A percentile compares a stretch with the other conserved stretches of the same genome.
phyloP scores from a whole-genome alignment of 2,797 vertebrate species.

The Hafferia zeledoni region DNA sequence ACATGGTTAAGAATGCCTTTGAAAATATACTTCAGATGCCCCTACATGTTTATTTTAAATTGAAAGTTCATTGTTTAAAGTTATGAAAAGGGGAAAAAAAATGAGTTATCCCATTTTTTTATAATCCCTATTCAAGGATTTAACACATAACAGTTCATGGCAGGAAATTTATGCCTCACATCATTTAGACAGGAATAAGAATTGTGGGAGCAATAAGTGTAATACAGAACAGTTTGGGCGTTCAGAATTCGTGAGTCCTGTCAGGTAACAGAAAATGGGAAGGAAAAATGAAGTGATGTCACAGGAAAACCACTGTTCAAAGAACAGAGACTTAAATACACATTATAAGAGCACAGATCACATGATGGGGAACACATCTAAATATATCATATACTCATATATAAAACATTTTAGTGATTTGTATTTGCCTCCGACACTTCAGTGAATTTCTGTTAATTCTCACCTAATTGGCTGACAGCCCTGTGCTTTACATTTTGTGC shows the following conservation, averaged over 20 bases:
- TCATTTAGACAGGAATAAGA: background rate
- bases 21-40: background rate
- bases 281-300: background rate
- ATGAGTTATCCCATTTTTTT: background rate
- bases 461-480: background rate
- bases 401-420: background rate
- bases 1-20: background rate
- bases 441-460: background rate
- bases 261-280: background rate
- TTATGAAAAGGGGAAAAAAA: background rate
- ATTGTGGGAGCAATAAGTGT: background rate
- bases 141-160: background rate
- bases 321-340: background rate
- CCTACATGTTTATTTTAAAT: background rate
- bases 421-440: background rate
- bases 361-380: accelerated
- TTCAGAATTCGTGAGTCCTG: background rate
- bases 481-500: background rate
- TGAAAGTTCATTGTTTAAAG: background rate
- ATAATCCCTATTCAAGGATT: background rate
- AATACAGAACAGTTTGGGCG: background rate
- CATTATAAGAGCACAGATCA: accelerated
- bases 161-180: background rate
- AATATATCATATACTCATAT: background rate
- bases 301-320: background rate